Evolutionary conservation across 2,113 vertebrate species (phyloP).

Genomic region (Tragelaphus scriptus): DNA sequence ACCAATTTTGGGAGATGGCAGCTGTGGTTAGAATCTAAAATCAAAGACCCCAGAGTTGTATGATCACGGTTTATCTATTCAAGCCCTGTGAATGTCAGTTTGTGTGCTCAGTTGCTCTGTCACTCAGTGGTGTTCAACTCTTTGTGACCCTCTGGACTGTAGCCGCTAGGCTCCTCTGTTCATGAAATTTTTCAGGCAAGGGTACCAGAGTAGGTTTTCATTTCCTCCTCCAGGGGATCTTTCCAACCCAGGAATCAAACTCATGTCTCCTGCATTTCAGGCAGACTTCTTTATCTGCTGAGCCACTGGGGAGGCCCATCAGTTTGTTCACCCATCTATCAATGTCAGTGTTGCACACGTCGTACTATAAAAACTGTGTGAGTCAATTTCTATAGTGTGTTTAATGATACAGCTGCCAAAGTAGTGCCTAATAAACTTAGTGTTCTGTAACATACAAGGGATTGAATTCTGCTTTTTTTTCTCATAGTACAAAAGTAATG

Average conservation of each 20-base stretch:
- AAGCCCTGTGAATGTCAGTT: neutral
- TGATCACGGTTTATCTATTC: neutral
- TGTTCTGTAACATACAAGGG: neutral
- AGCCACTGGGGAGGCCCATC: rapidly evolving
- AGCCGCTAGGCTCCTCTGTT: rapidly evolving
- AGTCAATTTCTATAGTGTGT: neutral
- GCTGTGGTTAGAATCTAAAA: neutral
- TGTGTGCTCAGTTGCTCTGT: neutral
- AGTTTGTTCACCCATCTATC: neutral
- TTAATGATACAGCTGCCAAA: neutral
- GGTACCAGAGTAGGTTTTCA: neutral
- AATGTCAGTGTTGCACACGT: neutral
- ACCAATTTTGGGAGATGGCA: neutral
- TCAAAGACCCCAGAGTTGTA: neutral
- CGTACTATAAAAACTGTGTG: neutral
- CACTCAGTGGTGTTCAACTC: neutral
- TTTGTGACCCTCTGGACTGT: neutral
- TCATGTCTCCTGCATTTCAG: neutral
- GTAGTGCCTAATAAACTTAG: neutral
- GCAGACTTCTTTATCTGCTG: neutral
- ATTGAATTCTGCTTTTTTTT: neutral
- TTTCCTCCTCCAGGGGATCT: neutral
- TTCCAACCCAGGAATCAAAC: neutral
- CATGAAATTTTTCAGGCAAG: neutral
- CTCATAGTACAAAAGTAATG: neutral